Base-by-base conservation (phyloP, 92 coral and sea anemone species). In the Hydrozoanthus gracilis region DNA sequence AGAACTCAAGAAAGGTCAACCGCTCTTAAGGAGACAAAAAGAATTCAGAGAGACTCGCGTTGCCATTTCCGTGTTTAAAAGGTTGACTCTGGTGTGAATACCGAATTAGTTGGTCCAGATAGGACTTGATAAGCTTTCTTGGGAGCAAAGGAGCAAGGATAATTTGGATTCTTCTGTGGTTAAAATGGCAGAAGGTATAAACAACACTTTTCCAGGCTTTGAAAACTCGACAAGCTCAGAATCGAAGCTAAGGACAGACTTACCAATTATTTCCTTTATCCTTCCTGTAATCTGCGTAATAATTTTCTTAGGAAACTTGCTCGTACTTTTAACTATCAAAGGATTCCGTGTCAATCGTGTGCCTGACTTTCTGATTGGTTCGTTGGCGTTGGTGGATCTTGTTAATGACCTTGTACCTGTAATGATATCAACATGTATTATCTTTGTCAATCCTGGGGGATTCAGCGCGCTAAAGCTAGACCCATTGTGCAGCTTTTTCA, bases 321-420 rank as follows among this genome's bases (percentile, higher is more conserved):
- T 83, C 13, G 85, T 91, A 8, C 76, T 88, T 12, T 44, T 87
- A 16, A 78, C 91, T 4, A 83, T 91, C 82, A 82, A 47, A 39
- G 58, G 70, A 6, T 90, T 90, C 65, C 82, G 87, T 8, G 70
- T 71, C 44, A 86, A 61, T 49, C 91, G 91, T 4, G 91, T 87
- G 68, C 93, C 93, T 8, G 93, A 90, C 7, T 65, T 83, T 39
- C 80, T 90, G 44, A 88, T 90, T 46, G 91, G 93, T 51, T 76
- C 86, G 6, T 44, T 90, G 20, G 86, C 91, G 20, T 48, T 49
- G 27, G 78, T 87, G 15, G 91, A 90, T 55, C 91, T 87, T 47
- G 74, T 90, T 0, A 90, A 90, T 12, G 87, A 83, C 62, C n/a
- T 90, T 5, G 82, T 73, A 4, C 93, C 93, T 3, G 91, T 90